These are phyloP conservation scores for Salvelinus alpinus DNA, from an alignment of 2,113 vertebrate species.

Conservation along the genomic window DNA sequence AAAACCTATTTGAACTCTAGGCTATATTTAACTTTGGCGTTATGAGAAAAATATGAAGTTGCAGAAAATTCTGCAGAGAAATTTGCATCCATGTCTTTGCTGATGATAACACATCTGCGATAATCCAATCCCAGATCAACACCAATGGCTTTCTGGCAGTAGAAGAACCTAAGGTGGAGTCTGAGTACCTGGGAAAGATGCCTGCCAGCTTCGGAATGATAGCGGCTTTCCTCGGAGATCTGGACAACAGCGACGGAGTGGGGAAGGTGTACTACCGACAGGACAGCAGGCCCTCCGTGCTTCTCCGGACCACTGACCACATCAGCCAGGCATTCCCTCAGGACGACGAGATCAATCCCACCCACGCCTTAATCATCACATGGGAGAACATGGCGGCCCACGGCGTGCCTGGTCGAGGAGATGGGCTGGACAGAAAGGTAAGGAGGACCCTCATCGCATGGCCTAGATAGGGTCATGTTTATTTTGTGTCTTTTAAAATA, in stretches of 20 bases:
- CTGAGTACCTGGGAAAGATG: constrained; percentile 79
- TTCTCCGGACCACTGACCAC: constrained; percentile 64
- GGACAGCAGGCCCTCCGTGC: constrained; percentile 70
- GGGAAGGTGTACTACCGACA: constrained; percentile 84
- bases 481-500: background rate
- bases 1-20: background rate
- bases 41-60: too few species aligned
- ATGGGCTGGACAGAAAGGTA: constrained; percentile 38
- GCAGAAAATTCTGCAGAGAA: background rate
- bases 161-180: constrained; percentile 68
- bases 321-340: constrained; percentile 79
- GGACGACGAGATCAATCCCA: constrained; percentile 63
- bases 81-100: background rate
- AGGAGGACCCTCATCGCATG: background rate
- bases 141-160: constrained; percentile 88
- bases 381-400: constrained; percentile 84
- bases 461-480: background rate
- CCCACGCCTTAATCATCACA: constrained; percentile 77
- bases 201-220: constrained; percentile 80
- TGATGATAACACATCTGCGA: background rate
- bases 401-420: constrained; percentile 50
- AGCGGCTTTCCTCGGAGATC: constrained; percentile 84
- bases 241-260: constrained; percentile 80
- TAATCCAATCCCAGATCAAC: constrained; percentile 72
- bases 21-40: too few species aligned